Conservation (phyloP, 2,797 vertebrate species). For the Crenuchus spilurus region DNA sequence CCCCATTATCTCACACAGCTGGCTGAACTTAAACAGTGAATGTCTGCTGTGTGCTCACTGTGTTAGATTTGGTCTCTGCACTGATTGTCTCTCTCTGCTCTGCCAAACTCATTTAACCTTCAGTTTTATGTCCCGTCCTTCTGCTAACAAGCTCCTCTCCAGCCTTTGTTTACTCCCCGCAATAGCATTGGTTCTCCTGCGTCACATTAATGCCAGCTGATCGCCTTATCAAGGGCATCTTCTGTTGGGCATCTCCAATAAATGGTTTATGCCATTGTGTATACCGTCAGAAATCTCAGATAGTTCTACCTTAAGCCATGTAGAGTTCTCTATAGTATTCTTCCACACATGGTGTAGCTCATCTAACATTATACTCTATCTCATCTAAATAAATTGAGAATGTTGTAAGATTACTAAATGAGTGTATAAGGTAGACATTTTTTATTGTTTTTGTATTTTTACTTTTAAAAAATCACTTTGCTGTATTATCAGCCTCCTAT, state of each 20-base stretch:
- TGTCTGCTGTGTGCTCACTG: constrained; percentile 65
- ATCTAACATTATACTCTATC: no score
- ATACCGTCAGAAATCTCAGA: no score
- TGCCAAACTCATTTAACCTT: constrained; percentile 56
- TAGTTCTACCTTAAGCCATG: no score
- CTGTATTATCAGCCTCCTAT: no score
- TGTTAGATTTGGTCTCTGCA: constrained; percentile 50
- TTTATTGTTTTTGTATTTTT: no score
- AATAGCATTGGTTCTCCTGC: constrained; percentile 7
- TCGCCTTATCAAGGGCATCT: neutral
- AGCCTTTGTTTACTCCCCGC: constrained; percentile 38
- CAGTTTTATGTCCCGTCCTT: constrained; percentile 46
- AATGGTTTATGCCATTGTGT: no score
- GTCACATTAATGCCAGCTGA: constrained; percentile 1
- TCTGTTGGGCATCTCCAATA: neutral
- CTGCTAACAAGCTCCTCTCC: constrained; percentile 45
- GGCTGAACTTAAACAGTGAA: constrained; percentile 58
- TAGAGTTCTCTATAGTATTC: no score
- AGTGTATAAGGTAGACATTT: no score
- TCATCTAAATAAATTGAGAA: no score
- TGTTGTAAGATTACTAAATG: no score
- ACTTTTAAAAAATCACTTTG: no score
- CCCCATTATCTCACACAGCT: constrained; percentile 52
- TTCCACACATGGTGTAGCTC: no score
- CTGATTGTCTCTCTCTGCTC: constrained; percentile 44